phyloP scores from a whole-genome alignment of 2,113 vertebrate genomes.

The Agelaius tricolor region DNA sequence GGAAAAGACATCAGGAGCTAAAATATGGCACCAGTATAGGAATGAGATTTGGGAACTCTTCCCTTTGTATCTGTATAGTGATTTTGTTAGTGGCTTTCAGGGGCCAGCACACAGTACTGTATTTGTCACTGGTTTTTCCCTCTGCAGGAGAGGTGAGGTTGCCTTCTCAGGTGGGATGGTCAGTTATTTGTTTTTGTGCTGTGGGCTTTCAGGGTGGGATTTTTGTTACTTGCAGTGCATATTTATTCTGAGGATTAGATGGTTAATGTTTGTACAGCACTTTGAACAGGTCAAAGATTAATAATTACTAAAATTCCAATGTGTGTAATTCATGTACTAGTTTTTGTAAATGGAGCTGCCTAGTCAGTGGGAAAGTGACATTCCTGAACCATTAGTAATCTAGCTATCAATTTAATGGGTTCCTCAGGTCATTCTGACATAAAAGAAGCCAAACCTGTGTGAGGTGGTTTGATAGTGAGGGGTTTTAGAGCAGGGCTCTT shows the following conservation, averaged over 20 bases:
- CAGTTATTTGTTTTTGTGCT: not conserved
- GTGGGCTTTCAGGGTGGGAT: not conserved
- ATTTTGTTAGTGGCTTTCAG: not conserved
- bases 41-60: not conserved
- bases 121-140: not conserved
- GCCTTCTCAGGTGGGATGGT: not conserved
- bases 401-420: not conserved
- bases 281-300: slow-evolving; percentile 45
- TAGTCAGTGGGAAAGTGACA: slow-evolving; percentile 42
- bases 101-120: not conserved
- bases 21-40: not conserved
- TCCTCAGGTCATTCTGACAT: not conserved
- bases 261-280: slow-evolving; percentile 52
- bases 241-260: slow-evolving; percentile 36
- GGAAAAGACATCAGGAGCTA: not conserved
- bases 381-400: slow-evolving; percentile 44
- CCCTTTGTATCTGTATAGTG: not conserved
- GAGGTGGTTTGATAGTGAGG: not conserved
- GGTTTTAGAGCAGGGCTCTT: not conserved
- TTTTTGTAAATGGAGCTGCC: not conserved
- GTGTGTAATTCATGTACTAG: slow-evolving; percentile 18
- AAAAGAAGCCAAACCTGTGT: not conserved
- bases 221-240: not conserved
- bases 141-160: not conserved
- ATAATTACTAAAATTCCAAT: slow-evolving; percentile 57